These are phyloP conservation scores for Vultur gryphus DNA, from an alignment of 2,797 vertebrate species.

Conservation along the genomic window DNA sequence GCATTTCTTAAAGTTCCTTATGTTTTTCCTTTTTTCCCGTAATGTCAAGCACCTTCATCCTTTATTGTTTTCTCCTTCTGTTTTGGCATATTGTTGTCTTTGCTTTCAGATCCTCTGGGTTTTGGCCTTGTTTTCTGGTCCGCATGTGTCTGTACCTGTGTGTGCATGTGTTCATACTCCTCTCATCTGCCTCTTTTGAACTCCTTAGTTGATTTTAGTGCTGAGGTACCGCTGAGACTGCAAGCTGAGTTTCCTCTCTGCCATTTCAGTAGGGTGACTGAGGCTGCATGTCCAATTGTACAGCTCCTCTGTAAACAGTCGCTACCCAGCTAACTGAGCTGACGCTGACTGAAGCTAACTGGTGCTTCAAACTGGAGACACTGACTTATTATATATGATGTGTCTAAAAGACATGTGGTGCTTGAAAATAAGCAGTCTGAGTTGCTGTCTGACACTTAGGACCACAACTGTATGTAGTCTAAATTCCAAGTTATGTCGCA, in stretches of 20 bases:
- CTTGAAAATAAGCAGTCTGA: not conserved
- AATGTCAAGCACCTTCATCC: not conserved
- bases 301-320: not conserved
- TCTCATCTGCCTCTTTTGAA: not conserved
- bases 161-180: not conserved
- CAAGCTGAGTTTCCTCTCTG: not conserved
- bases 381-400: not conserved
- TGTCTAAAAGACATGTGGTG: not conserved
- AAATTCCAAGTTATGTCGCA: not conserved
- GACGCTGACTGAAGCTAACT: not conserved
- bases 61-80: not conserved
- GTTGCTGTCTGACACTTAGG: not conserved
- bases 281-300: not conserved
- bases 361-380: not conserved
- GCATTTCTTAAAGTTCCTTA: not conserved
- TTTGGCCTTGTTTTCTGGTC: not conserved
- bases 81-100: not conserved
- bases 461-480: not conserved
- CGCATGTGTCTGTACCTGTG: fast-evolving
- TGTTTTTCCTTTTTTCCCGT: not conserved
- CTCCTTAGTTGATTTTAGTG: not conserved
- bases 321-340: not conserved
- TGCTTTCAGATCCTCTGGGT: not conserved
- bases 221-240: not conserved
- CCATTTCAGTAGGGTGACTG: not conserved